Percentiles rank a stretch among this genome's conserved stretches.
Conservation (phyloP, 1,140 invertebrate species). For the Musca domestica region DNA sequence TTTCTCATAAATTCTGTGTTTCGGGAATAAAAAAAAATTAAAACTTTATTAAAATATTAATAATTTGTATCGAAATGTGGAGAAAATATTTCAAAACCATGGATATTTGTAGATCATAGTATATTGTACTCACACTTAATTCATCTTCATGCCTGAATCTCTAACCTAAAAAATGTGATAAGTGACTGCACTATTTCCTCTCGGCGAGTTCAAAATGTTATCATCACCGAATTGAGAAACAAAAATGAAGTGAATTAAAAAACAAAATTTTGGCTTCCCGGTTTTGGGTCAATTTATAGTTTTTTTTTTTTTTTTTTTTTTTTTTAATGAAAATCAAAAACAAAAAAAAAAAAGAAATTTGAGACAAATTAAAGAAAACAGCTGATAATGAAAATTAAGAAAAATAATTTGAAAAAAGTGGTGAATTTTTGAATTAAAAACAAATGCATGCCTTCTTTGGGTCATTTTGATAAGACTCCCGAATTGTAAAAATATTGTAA, state of each 20-base stretch:
- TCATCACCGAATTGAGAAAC: background rate
- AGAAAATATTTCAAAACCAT: too few species aligned
- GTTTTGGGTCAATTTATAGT: background rate
- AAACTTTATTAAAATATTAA: background rate
- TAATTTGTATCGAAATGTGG: background rate
- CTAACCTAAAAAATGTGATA: background rate
- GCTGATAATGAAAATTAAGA: too few species aligned
- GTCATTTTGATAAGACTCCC: too few species aligned
- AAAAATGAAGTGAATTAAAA: too few species aligned
- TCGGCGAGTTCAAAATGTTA: slow-evolving; percentile 8
- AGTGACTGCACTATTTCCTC: slow-evolving; percentile 6
- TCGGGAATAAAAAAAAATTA: background rate
- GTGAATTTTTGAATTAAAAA: too few species aligned
- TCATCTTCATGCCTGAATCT: background rate
- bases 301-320: background rate
- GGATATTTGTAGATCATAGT: too few species aligned
- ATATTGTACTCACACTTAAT: too few species aligned
- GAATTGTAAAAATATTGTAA: too few species aligned
- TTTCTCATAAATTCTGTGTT: too few species aligned
- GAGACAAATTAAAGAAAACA: background rate
- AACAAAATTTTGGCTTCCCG: slow-evolving; percentile 7
- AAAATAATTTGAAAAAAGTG: too few species aligned
- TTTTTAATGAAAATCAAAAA: background rate
- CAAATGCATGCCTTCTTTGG: too few species aligned
- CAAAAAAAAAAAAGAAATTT: background rate